Conservation (phyloP, 1,140 invertebrate genomes). For the Calycopis cecrops region DNA sequence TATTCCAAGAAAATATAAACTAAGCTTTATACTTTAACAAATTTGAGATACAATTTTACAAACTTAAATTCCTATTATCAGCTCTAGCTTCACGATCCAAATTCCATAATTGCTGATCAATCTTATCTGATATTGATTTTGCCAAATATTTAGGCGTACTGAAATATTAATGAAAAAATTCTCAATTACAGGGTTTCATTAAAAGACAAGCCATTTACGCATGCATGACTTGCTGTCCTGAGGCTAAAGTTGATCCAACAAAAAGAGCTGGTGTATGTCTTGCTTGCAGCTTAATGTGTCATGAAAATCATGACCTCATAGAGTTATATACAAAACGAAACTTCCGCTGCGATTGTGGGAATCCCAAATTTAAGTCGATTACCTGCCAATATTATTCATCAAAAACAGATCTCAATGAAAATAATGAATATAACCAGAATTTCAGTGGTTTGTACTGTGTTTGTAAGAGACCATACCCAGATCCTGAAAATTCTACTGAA, state of each 20-base stretch:
- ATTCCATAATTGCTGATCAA: no score
- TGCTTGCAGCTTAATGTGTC: slow-evolving; percentile 95
- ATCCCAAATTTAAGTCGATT: slow-evolving; percentile 84
- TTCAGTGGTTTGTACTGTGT: slow-evolving; percentile 95
- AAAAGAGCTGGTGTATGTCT: slow-evolving; percentile 91
- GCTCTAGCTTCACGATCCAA: no score
- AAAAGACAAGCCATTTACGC: slow-evolving; percentile 96
- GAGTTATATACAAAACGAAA: slow-evolving; percentile 98
- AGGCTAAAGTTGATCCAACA: slow-evolving; percentile 73
- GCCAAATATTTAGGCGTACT: not conserved
- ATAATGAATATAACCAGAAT: slow-evolving; percentile 96
- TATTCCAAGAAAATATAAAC: no score
- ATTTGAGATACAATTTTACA: no score
- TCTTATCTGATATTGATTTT: no score
- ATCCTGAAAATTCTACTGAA: slow-evolving; percentile 85
- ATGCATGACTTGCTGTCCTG: slow-evolving; percentile 90
- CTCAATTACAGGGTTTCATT: slow-evolving; percentile 88
- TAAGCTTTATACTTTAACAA: no score
- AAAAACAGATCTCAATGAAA: slow-evolving; percentile 81
- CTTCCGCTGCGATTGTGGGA: slow-evolving; percentile 98
- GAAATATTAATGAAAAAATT: slow-evolving; percentile 2
- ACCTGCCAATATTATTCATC: slow-evolving; percentile 84
- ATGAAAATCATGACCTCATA: slow-evolving; percentile 96
- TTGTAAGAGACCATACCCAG: slow-evolving; percentile 96
- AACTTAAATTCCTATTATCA: no score